phyloP scores from a whole-genome alignment of 2,888 invertebrate species.

The Cancer borealis region DNA sequence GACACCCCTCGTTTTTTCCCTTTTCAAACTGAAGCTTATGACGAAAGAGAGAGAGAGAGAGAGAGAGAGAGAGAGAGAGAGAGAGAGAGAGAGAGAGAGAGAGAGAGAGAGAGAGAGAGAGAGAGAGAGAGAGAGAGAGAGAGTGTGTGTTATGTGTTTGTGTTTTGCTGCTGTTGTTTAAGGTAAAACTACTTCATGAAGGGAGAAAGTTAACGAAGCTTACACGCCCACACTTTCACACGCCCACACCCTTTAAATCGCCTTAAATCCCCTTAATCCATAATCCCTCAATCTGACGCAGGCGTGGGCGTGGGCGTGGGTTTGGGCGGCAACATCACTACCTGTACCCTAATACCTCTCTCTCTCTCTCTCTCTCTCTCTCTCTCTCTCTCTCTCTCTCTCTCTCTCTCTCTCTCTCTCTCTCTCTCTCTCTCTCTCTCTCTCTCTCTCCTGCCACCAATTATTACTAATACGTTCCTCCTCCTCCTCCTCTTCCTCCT shows the following conservation, averaged over 20 bases:
- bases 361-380: background rate
- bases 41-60: no score
- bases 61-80: no score
- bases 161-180: background rate
- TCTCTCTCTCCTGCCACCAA: background rate
- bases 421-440: background rate
- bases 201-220: background rate
- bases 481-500: background rate
- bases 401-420: background rate
- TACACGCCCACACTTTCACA: background rate
- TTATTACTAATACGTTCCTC: background rate
- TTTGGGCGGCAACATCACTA: background rate
- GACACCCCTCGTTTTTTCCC: no score
- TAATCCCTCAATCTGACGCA: background rate
- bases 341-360: background rate
- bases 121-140: no score
- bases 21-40: no score
- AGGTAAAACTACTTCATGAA: background rate
- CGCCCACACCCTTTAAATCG: no score
- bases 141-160: background rate
- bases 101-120: no score
- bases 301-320: background rate
- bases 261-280: background rate
- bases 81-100: no score
- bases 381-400: background rate